Conservation (phyloP, 2,113 vertebrate genomes). For the Thamnophis sirtalis region DNA sequence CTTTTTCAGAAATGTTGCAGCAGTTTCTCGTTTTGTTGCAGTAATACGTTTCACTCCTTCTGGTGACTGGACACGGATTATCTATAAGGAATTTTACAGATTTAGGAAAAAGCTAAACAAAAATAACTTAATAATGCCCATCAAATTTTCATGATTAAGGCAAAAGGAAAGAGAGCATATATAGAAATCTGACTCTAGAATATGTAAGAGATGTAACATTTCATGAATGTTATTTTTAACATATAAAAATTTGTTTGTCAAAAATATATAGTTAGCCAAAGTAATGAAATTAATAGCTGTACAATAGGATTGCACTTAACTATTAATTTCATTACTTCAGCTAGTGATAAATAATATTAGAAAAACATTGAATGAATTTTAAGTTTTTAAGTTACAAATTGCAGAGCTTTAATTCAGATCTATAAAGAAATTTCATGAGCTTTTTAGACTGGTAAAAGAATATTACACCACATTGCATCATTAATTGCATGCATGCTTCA, state of each 20-base stretch:
- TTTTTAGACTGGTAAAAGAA: background rate
- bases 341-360: background rate
- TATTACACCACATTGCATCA: background rate
- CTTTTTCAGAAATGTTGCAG: conserved; percentile 91
- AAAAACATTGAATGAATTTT: background rate
- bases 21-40: conserved; percentile 87
- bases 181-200: background rate
- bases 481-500: background rate
- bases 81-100: conserved; percentile 61
- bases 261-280: accelerated
- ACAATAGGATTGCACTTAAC: background rate
- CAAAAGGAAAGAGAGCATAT: background rate
- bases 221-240: background rate
- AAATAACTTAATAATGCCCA: background rate
- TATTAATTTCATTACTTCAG: too few species aligned
- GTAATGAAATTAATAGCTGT: background rate
- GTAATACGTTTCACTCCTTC: conserved; percentile 92
- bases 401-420: background rate
- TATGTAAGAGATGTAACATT: background rate
- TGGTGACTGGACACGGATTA: conserved; percentile 92
- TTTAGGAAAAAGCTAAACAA: background rate
- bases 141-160: background rate
- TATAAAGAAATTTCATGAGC: accelerated
- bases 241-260: background rate
- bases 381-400: background rate